These are phyloP conservation scores for Isaurus tuberculatus DNA, from an alignment of 92 coral and sea anemone species.

Conservation along the genomic window DNA sequence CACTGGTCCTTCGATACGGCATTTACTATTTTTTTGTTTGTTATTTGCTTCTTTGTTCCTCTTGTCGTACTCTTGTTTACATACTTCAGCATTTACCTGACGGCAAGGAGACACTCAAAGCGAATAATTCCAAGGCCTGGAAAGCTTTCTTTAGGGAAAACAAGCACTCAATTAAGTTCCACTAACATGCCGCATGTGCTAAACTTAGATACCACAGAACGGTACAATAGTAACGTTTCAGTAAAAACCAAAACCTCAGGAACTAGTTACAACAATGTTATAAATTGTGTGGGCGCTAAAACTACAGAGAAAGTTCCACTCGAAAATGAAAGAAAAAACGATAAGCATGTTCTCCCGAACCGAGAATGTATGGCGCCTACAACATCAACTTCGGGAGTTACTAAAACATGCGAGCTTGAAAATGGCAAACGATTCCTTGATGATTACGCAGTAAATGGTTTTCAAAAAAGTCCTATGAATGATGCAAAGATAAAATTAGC, in stretches of 20 bases:
- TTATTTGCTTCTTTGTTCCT: conserved; percentile 82
- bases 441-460: neutral
- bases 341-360: neutral
- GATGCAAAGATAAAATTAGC: neutral
- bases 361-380: neutral
- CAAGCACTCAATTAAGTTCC: neutral
- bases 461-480: neutral
- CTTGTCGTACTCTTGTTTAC: conserved; percentile 73
- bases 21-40: conserved; percentile 72
- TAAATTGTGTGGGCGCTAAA: neutral
- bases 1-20: conserved; percentile 73
- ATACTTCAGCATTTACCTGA: conserved; percentile 67
- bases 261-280: neutral
- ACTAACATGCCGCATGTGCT: neutral
- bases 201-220: neutral
- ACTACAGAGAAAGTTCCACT: neutral
- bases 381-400: conserved; percentile 1
- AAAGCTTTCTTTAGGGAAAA: conserved; percentile 14
- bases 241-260: neutral
- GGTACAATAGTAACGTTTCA: neutral
- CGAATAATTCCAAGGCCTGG: conserved; percentile 78
- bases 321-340: neutral
- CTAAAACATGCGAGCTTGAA: conserved; percentile 1
- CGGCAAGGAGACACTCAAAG: conserved; percentile 77
- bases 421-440: neutral